phyloP scores from a whole-genome alignment of 2,888 invertebrate genomes.

The Eustalomyia histrio region DNA sequence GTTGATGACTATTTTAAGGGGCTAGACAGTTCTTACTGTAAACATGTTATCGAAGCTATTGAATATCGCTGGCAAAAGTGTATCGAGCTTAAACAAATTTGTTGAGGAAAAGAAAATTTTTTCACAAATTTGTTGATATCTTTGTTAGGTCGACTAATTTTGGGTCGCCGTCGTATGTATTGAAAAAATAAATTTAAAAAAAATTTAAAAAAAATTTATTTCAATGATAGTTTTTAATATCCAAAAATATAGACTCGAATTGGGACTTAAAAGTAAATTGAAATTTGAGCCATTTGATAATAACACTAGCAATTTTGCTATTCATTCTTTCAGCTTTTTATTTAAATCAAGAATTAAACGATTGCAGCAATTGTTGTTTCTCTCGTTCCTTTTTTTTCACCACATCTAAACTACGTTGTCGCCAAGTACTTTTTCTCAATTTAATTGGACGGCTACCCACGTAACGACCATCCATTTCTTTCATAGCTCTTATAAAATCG shows the following conservation, averaged over 20 bases:
- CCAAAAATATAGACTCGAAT: slow-evolving; percentile 28
- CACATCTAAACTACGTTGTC: slow-evolving; percentile 93
- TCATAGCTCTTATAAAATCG: slow-evolving; percentile 98
- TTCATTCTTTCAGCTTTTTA: background rate
- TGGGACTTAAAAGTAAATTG: background rate
- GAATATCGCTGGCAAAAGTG: no score
- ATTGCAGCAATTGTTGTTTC: slow-evolving; percentile 88
- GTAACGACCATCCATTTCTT: slow-evolving; percentile 99
- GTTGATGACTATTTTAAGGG: no score
- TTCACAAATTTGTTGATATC: no score
- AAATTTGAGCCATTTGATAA: background rate
- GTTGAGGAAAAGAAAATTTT: no score
- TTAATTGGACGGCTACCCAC: slow-evolving; percentile 99
- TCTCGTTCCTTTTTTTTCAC: slow-evolving; percentile 98
- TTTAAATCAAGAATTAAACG: slow-evolving; percentile 73
- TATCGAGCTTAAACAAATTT: no score
- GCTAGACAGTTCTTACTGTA: no score
- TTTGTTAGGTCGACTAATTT: no score
- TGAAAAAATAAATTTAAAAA: no score
- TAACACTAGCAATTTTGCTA: background rate
- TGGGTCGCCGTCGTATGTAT: no score
- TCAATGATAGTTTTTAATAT: slow-evolving; percentile 18
- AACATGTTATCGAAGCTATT: no score
- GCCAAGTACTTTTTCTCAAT: slow-evolving; percentile 97
- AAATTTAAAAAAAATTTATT: background rate